phyloP scores from a whole-genome alignment of 2,797 vertebrate genomes.

The Hyperoplus immaculatus region DNA sequence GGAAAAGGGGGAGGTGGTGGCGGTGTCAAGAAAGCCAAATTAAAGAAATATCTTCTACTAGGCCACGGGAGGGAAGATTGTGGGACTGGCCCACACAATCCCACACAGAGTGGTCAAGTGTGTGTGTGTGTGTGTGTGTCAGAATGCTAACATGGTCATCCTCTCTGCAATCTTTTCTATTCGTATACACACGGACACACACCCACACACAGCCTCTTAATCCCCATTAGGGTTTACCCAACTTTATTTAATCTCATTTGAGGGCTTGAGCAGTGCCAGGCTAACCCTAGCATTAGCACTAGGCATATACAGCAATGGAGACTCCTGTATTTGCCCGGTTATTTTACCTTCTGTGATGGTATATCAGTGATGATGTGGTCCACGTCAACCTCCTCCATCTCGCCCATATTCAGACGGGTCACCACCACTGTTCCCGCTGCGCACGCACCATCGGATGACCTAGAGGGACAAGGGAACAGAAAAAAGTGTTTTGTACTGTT shows the following conservation, averaged over 20 bases:
- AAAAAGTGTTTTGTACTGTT: slow-evolving; percentile 8
- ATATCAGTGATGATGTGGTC: slow-evolving; percentile 90
- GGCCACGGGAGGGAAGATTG: slow-evolving; percentile 26
- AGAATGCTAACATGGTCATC: slow-evolving; percentile 30
- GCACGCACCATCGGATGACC: slow-evolving; percentile 94
- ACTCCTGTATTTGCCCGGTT: slow-evolving; percentile 22
- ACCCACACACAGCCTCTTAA: slow-evolving; percentile 53
- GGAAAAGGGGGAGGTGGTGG: slow-evolving; percentile 6
- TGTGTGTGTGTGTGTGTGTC: slow-evolving; percentile 8
- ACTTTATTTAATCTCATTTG: slow-evolving; percentile 80
- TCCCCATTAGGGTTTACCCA: slow-evolving; percentile 72
- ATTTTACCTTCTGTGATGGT: slow-evolving; percentile 91
- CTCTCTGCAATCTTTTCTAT: slow-evolving; percentile 23
- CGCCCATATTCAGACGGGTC: slow-evolving; percentile 94
- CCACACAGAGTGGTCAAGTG: slow-evolving; percentile 18
- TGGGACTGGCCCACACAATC: neutral
- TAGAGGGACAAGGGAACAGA: slow-evolving; percentile 62
- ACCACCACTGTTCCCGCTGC: slow-evolving; percentile 93
- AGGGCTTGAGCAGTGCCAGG: slow-evolving; percentile 75
- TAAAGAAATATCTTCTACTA: slow-evolving; percentile 35
- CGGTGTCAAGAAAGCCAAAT: neutral
- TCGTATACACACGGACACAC: slow-evolving; percentile 30
- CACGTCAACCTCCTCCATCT: slow-evolving; percentile 91
- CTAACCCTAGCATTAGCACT: slow-evolving; percentile 72
- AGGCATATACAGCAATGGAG: slow-evolving; percentile 60